Base-by-base conservation (phyloP, 2,113 vertebrate species). In the Percina caprodes region DNA sequence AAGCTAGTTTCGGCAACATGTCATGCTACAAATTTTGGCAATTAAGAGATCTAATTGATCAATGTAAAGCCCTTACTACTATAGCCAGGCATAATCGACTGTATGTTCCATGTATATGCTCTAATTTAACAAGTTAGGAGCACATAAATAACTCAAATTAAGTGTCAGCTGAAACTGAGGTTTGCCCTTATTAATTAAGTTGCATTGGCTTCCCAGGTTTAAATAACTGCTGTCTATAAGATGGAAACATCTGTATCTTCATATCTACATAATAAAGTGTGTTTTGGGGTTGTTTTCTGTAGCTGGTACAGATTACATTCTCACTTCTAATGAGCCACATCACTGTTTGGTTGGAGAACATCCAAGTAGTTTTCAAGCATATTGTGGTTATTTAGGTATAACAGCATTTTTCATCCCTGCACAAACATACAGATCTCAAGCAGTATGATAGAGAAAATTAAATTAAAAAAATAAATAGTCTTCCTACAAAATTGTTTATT, bases 241-340 rank as follows among this genome's bases (percentile, higher is more conserved):
- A 49, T 46, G 23, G 30, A 5, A 66, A 80, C 77, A 74, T 78
- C 52, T 62, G 68, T 73, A 56, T 69, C 52, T 56, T 59, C 23
- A 13, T 39, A 48, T 14, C 14, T 56, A 30, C 30, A 30, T 30
- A 4, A 70, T 56, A 52, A 69, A 67, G 19, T n/a, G 39, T 61
- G 33, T 60, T 55, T 54, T 39, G 18, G 6, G 51, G 39, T 68
- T 81, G 45, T 74, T 73, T 77, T 46, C 48, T 80, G 51, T 77
- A 18, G 63, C 66, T 69, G 76, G 52, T 61, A 51, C 10, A 52
- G 30, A 85, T 84, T 79, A 79, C 24, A 73, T 51, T 70, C 56
- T 76, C 48, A 69, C 52, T 42, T 51, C 14, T 59, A 69, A 84
- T 63, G 55, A 73, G 72, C 21, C 26, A 71, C 55, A 35, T 69